These are phyloP conservation scores for Rhimphoctona megacephalus DNA, from an alignment of 2,888 invertebrate genomes.

Conservation along the genomic window DNA sequence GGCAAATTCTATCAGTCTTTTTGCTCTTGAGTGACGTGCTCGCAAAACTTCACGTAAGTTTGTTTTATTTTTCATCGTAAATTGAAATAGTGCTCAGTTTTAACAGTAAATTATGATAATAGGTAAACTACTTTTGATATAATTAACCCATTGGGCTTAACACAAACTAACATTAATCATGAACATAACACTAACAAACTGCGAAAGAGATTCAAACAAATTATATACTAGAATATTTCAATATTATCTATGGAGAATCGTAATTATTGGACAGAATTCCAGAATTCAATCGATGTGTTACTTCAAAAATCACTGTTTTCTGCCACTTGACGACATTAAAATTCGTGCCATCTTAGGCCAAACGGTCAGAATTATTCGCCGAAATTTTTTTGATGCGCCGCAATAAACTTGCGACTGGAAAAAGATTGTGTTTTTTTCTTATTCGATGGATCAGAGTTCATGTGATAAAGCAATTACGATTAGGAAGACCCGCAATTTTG, in stretches of 20 bases:
- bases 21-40: slow-evolving; percentile 70
- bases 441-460: slow-evolving; percentile 77
- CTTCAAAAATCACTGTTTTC: background rate
- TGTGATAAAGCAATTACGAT: slow-evolving; percentile 73
- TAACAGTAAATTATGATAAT: background rate
- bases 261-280: background rate
- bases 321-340: background rate
- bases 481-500: slow-evolving; percentile 46
- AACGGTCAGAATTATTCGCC: slow-evolving; percentile 43
- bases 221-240: background rate
- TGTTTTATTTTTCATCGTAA: background rate
- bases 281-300: background rate
- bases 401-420: slow-evolving; percentile 23
- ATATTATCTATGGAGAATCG: background rate
- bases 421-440: slow-evolving; percentile 71
- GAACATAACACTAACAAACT: too few species aligned
- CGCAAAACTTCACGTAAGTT: slow-evolving; percentile 76
- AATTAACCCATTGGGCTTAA: too few species aligned
- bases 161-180: too few species aligned
- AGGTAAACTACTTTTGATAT: too few species aligned
- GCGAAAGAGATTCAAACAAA: background rate
- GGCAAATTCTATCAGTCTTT: slow-evolving; percentile 71
- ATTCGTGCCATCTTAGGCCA: slow-evolving; percentile 13
- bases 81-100: background rate
- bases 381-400: slow-evolving; percentile 53